Evolutionary conservation across 2,888 invertebrate genomes (phyloP).

Genomic region (Heliconius hortense): DNA sequence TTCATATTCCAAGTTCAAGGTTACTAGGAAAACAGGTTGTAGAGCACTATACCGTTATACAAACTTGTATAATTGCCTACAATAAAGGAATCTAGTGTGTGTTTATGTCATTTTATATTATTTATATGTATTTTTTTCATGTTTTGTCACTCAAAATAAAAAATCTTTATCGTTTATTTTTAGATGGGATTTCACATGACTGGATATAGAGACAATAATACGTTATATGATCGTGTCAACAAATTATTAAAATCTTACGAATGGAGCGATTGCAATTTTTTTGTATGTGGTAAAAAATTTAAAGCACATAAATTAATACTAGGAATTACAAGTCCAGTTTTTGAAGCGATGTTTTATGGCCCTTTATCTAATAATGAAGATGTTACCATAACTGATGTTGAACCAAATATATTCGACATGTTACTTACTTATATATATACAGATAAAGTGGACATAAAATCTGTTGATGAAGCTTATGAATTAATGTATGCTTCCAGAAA

Average conservation of each 20-base stretch:
- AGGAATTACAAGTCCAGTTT: conserved; percentile 85
- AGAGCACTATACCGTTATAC: conserved; percentile 45
- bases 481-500: conserved; percentile 85
- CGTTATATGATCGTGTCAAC: conserved; percentile 73
- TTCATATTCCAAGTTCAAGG: conserved; percentile 60
- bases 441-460: conserved; percentile 78
- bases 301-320: conserved; percentile 84
- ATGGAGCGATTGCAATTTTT: conserved; percentile 84
- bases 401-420: conserved; percentile 82
- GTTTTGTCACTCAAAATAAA: background rate
- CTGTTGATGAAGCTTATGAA: conserved; percentile 83
- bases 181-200: conserved; percentile 69
- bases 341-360: conserved; percentile 86
- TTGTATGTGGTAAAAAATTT: conserved; percentile 75
- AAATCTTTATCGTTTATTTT: conserved; percentile 47
- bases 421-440: conserved; percentile 84
- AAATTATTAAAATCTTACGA: conserved; percentile 74
- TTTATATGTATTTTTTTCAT: background rate
- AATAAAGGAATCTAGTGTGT: background rate
- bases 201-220: conserved; percentile 56
- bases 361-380: conserved; percentile 76
- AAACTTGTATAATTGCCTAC: conserved; percentile 21
- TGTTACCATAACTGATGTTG: conserved; percentile 82
- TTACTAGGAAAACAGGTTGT: conserved; percentile 47
- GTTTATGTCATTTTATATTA: background rate